Percentiles rank a stretch among this genome's conserved stretches.
Evolutionary conservation across 2,113 vertebrate species (phyloP).

Genomic region (Acrocephalus arundinaceus): DNA sequence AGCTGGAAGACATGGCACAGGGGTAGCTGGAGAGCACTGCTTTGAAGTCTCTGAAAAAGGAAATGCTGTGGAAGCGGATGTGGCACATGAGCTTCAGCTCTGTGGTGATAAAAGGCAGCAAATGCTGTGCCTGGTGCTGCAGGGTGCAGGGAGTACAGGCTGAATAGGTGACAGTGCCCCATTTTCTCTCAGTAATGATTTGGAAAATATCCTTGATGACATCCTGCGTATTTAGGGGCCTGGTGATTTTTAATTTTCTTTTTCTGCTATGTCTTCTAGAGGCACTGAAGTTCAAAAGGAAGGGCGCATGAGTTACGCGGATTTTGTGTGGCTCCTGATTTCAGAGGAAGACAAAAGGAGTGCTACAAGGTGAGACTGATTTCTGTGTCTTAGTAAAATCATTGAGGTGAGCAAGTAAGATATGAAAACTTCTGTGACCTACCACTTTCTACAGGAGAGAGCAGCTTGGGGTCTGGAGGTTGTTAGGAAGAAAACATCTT

Average conservation of each 20-base stretch:
- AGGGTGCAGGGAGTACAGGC: not conserved
- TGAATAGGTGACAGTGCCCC: not conserved
- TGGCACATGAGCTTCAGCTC: not conserved
- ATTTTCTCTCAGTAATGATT: not conserved
- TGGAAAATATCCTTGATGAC: not conserved
- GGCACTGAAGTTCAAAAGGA: slow-evolving; percentile 91
- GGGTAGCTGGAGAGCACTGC: not conserved
- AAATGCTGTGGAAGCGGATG: not conserved
- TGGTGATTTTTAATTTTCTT: not conserved
- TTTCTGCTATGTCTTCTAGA: slow-evolving; percentile 74
- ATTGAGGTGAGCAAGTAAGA: not conserved
- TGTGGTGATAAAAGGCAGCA: not conserved
- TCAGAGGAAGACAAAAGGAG: slow-evolving; percentile 98
- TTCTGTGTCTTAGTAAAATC: not conserved
- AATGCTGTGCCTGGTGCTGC: not conserved
- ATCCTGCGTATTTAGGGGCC: not conserved
- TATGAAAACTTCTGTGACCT: not conserved
- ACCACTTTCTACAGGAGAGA: not conserved
- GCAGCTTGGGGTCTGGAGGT: not conserved
- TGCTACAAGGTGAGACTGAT: slow-evolving; percentile 84
- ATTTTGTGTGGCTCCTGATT: slow-evolving; percentile 98
- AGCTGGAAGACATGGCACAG: not conserved
- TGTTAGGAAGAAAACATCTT: not conserved
- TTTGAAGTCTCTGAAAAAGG: not conserved
- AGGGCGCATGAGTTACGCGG: slow-evolving; percentile 96